phyloP scores from a whole-genome alignment of 2,888 invertebrate species.

The Cheilosia vernalis region DNA sequence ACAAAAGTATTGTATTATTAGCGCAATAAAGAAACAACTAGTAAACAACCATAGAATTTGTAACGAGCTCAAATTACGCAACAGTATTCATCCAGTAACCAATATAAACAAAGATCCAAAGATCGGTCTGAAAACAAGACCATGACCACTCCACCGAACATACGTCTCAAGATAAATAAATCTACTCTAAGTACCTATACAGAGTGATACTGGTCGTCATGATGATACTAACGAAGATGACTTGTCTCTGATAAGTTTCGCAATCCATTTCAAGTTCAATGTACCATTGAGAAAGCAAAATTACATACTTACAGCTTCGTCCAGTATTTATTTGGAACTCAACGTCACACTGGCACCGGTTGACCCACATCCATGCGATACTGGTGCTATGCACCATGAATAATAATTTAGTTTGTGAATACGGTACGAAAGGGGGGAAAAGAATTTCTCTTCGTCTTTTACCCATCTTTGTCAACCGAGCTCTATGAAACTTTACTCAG shows the following conservation, averaged over 20 bases:
- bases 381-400: constrained; percentile 10
- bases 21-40: too few relatives aligned
- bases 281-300: constrained; percentile 11
- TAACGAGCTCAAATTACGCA: constrained; percentile 20
- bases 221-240: neutral
- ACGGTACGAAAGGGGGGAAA: neutral
- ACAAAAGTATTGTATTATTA: too few relatives aligned
- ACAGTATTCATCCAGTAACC: neutral
- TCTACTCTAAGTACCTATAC: neutral
- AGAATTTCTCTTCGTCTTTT: constrained; percentile 22
- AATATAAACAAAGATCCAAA: neutral
- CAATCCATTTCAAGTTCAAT: constrained; percentile 45
- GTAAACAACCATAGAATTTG: neutral
- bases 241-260: constrained; percentile 11
- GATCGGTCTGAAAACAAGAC: constrained; percentile 34
- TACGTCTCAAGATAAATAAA: neutral
- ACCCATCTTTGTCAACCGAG: constrained; percentile 13
- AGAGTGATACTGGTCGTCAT: neutral
- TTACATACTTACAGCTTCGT: neutral
- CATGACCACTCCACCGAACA: constrained; percentile 34
- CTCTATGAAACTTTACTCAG: constrained; percentile 22
- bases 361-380: constrained; percentile 48
- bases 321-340: neutral
- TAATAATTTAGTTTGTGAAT: neutral
- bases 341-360: constrained; percentile 33